Conservation (phyloP, 1,140 invertebrate species). For the Calephelis virginiensis region DNA sequence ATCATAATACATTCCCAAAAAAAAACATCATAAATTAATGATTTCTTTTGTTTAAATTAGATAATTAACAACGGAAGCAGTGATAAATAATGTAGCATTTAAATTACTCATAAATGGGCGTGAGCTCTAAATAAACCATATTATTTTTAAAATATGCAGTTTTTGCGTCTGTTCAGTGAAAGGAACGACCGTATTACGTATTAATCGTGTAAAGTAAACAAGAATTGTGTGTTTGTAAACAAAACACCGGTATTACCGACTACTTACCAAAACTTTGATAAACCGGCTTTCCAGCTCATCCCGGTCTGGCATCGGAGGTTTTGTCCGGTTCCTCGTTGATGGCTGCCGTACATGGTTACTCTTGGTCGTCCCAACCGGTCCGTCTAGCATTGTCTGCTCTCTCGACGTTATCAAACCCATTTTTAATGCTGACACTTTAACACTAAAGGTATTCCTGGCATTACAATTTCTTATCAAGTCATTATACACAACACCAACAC, state of each 20-base stretch:
- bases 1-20: too few relatives aligned
- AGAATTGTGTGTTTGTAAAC: conserved; percentile 66
- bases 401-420: conserved; percentile 77
- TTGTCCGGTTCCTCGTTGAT: conserved; percentile 85
- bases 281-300: conserved; percentile 93
- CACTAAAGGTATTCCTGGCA: conserved; percentile 47
- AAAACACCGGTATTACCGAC: conserved; percentile 46
- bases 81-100: too few relatives aligned
- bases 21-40: too few relatives aligned
- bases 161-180: neutral
- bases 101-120: conserved; percentile 13
- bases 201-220: conserved; percentile 33
- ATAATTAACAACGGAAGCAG: too few relatives aligned
- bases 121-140: neutral
- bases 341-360: conserved; percentile 82
- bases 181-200: neutral
- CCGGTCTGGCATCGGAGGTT: conserved; percentile 93
- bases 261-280: conserved; percentile 95
- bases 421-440: conserved; percentile 62
- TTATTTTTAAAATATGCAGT: neutral
- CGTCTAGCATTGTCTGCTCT: conserved; percentile 75
- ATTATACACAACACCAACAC: conserved; percentile 66
- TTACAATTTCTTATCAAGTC: conserved; percentile 47
- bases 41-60: too few relatives aligned
- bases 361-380: conserved; percentile 64